phyloP scores from a whole-genome alignment of 2,113 vertebrate species.

The Herpailurus yagouaroundi region DNA sequence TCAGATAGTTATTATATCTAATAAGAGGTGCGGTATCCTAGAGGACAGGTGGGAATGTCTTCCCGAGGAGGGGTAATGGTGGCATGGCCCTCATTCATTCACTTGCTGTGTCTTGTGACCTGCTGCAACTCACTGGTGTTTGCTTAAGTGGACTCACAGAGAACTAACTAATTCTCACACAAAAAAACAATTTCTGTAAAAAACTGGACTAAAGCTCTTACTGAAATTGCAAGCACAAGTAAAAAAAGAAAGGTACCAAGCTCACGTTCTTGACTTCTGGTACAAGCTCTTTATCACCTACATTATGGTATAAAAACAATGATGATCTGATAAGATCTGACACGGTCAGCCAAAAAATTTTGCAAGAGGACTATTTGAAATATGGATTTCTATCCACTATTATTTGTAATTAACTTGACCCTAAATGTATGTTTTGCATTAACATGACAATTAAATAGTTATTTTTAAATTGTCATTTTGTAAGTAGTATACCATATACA shows the following conservation, averaged over 20 bases:
- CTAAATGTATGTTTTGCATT: neutral
- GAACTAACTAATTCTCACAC: neutral
- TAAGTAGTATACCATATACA: neutral
- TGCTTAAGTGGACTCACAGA: neutral
- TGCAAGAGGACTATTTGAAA: neutral
- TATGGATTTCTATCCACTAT: neutral
- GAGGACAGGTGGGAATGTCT: neutral
- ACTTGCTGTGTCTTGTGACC: neutral
- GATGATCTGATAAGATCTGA: neutral
- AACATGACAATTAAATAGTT: neutral
- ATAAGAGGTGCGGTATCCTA: neutral
- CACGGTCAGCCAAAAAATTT: neutral
- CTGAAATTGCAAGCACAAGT: neutral
- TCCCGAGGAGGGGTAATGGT: neutral
- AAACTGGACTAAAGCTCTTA: neutral
- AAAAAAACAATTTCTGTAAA: conserved; percentile 30
- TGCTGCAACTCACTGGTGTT: neutral
- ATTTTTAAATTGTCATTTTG: neutral
- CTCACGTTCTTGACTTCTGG: neutral
- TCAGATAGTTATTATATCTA: neutral
- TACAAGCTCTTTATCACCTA: neutral
- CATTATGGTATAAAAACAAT: neutral
- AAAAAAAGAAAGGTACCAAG: neutral
- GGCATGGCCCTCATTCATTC: neutral
- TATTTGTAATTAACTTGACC: conserved; percentile 30